These are phyloP conservation scores for Corella eumyota DNA, from an alignment of 23 tunicate species.

Conservation along the genomic window DNA sequence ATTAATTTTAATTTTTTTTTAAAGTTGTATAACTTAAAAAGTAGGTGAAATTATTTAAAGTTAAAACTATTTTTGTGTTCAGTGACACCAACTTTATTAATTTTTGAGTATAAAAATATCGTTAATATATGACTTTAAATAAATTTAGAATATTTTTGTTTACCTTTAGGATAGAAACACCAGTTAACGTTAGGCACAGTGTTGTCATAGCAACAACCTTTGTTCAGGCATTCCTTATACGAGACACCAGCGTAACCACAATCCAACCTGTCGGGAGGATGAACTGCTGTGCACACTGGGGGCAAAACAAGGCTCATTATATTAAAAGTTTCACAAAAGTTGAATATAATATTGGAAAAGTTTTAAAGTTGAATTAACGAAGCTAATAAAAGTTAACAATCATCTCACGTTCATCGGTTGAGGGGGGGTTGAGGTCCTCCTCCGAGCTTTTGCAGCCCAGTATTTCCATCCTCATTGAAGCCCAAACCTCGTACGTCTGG, in stretches of 20 bases:
- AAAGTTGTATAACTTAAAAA: too few relatives aligned
- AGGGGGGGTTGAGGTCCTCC: conserved; percentile 38
- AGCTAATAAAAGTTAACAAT: neutral
- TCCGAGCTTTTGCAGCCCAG: conserved; percentile 80
- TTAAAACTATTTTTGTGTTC: too few relatives aligned
- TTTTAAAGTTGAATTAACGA: too few relatives aligned
- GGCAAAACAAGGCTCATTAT: too few relatives aligned
- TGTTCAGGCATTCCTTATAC: conserved; percentile 39
- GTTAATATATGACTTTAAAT: too few relatives aligned
- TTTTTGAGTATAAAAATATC: too few relatives aligned
- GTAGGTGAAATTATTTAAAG: too few relatives aligned
- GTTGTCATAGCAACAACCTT: conserved; percentile 88
- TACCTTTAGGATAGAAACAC: conserved; percentile 90
- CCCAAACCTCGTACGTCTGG: conserved; percentile 17
- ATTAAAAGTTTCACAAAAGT: neutral
- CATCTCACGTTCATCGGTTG: conserved; percentile 27
- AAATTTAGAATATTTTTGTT: too few relatives aligned
- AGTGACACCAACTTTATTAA: too few relatives aligned
- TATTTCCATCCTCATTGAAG: conserved; percentile 59
- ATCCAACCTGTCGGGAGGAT: conserved; percentile 48
- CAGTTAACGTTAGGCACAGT: conserved; percentile 22
- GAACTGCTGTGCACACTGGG: conserved; percentile 57
- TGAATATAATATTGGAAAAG: neutral
- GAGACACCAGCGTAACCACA: conserved; percentile 73
- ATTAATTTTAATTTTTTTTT: too few relatives aligned